Percentiles rank a stretch among this genome's conserved stretches.
These are phyloP conservation scores for Anser cygnoides DNA, from an alignment of 2,113 vertebrate genomes.

Conservation along the genomic window DNA sequence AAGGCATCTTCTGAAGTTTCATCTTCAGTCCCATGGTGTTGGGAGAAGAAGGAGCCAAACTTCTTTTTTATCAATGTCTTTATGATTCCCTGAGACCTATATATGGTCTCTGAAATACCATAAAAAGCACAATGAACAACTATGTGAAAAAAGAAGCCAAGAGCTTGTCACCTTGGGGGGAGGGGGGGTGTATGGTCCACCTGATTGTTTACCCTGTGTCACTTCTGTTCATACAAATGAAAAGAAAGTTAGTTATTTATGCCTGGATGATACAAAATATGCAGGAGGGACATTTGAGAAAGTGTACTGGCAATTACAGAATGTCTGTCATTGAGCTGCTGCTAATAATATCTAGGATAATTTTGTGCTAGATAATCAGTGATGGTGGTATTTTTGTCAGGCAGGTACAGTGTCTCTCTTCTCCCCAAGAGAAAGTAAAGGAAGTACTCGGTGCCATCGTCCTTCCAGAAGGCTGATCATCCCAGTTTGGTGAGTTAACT, in stretches of 20 bases:
- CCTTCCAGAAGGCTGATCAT: background rate
- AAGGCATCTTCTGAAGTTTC: background rate
- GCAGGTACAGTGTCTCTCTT: background rate
- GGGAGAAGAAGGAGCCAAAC: background rate
- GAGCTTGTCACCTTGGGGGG: background rate
- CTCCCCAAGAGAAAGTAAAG: background rate
- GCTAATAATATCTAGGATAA: background rate
- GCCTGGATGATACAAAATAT: background rate
- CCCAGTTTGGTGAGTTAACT: background rate
- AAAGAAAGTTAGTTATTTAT: slow-evolving; percentile 30
- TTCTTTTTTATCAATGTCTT: slow-evolving; percentile 45
- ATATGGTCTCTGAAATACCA: background rate
- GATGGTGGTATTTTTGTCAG: background rate
- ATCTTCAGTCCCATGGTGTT: background rate
- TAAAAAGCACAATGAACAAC: background rate
- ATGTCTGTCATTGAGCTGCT: background rate
- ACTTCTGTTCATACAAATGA: background rate
- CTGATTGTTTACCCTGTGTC: background rate
- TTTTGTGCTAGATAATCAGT: background rate
- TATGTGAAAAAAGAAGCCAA: background rate
- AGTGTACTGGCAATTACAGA: background rate
- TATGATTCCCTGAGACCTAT: background rate
- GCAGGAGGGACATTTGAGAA: background rate
- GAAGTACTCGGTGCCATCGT: background rate
- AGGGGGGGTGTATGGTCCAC: background rate